Base-by-base conservation (phyloP, 2,113 vertebrate species). In the Gila orcuttii region DNA sequence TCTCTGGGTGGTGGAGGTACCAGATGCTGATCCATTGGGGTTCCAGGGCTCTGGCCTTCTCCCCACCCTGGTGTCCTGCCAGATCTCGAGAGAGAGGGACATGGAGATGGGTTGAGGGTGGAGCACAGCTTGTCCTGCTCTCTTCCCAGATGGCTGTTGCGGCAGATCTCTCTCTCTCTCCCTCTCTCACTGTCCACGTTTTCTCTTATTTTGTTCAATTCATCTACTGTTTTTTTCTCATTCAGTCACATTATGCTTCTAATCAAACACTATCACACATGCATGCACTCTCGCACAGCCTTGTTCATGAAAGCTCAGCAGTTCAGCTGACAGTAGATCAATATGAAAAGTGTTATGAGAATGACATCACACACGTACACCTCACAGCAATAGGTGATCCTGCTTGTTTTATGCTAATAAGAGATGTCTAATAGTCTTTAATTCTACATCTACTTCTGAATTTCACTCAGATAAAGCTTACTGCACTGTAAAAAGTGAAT, bases 121-220 rank as follows among this genome's bases (percentile, higher is more conserved):
- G 71, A 81, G 80, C 86, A 87, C 75, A 57, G 86, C 59, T 78
- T 82, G 57, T 85, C 42, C 68, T 87, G 66, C 81, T 87, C 79
- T 78, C 19, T 10, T 85, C 83, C 80, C 86, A 87, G 83, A 87
- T 87, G 88, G 86, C 83, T 78, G n/a, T 73, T 83, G 73, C 25
- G 39, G 68, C 59, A 68, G 17, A 36, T 19, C 33, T 84, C 42
- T n/a, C 39, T 85, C 76, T 13, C 39, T 84, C 42, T 13, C 39
- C 82, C 42, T 47, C 50, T 85, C 73, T 62, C 55, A 87, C 55
- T 62, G 25, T 80, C 10, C 69, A 66, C n/a, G 55, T 33, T 60
- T 78, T 57, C 42, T 74, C 31, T 47, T 15, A 5, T 52, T 11
- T 36, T 57, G 28, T n/a, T 47, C 42, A 25, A 59, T 55, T 25